Evolutionary conservation across 2,888 invertebrate genomes (phyloP).

Genomic region (Brenthis hecate): DNA sequence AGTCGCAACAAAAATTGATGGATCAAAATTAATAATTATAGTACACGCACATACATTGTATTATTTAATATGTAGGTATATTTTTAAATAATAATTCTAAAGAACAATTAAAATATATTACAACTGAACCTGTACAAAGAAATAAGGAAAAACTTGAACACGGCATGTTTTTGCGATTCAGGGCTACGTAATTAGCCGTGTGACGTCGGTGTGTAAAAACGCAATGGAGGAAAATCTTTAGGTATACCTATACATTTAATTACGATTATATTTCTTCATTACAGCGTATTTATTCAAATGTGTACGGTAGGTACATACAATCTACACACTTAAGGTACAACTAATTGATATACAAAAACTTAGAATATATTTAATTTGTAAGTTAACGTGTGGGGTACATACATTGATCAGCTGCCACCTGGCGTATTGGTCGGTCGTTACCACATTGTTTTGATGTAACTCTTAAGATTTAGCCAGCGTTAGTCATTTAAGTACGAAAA

Average conservation of each 20-base stretch:
- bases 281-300: background rate
- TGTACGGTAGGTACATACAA: background rate
- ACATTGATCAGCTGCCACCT: no score
- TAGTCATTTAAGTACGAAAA: no score
- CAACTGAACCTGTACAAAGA: slow-evolving; percentile 16
- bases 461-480: no score
- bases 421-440: no score
- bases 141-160: slow-evolving; percentile 24
- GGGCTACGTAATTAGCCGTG: slow-evolving; percentile 28
- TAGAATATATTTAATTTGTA: no score
- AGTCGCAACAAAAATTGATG: no score
- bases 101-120: slow-evolving; percentile 16
- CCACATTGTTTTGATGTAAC: no score
- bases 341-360: no score
- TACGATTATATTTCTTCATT: slow-evolving; percentile 3
- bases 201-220: slow-evolving; percentile 33
- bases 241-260: background rate
- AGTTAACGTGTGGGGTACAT: no score
- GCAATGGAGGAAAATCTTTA: slow-evolving; percentile 22
- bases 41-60: background rate
- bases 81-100: slow-evolving; percentile 3
- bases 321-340: no score
- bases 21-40: no score
- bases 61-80: background rate
- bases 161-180: slow-evolving; percentile 31